These are phyloP conservation scores for Priapulus caudatus DNA, from an alignment of 2,888 invertebrate species.

Conservation along the genomic window DNA sequence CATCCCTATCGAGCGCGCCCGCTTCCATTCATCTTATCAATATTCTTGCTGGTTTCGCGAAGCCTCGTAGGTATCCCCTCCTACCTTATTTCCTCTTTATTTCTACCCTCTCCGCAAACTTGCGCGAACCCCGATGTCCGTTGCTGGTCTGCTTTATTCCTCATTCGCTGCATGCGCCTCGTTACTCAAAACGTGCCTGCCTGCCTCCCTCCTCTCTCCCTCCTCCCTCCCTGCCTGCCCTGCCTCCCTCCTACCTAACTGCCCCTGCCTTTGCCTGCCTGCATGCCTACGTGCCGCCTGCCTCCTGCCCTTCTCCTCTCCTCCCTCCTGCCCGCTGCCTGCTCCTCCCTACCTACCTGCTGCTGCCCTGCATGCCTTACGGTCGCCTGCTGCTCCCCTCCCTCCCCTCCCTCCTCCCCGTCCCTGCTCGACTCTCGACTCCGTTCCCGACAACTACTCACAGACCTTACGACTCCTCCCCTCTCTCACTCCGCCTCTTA, in stretches of 20 bases:
- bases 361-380: neutral
- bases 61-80: too few relatives aligned
- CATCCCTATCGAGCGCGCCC: too few relatives aligned
- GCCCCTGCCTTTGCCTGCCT: neutral
- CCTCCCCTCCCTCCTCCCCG: neutral
- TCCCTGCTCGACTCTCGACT: neutral
- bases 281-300: neutral
- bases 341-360: neutral
- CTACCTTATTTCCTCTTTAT: too few relatives aligned
- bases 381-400: neutral
- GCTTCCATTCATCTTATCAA: too few relatives aligned
- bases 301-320: neutral
- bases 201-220: neutral
- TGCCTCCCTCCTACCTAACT: neutral
- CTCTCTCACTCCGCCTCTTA: neutral
- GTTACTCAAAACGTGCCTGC: neutral
- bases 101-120: too few relatives aligned
- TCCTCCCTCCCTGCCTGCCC: neutral
- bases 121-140: too few relatives aligned
- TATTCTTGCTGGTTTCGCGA: too few relatives aligned
- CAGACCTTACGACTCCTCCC: neutral
- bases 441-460: neutral
- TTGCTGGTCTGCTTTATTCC: neutral
- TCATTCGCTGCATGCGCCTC: neutral
- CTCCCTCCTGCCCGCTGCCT: neutral